phyloP scores from a whole-genome alignment of 2,797 vertebrate species.

The Apogon hyalosoma region DNA sequence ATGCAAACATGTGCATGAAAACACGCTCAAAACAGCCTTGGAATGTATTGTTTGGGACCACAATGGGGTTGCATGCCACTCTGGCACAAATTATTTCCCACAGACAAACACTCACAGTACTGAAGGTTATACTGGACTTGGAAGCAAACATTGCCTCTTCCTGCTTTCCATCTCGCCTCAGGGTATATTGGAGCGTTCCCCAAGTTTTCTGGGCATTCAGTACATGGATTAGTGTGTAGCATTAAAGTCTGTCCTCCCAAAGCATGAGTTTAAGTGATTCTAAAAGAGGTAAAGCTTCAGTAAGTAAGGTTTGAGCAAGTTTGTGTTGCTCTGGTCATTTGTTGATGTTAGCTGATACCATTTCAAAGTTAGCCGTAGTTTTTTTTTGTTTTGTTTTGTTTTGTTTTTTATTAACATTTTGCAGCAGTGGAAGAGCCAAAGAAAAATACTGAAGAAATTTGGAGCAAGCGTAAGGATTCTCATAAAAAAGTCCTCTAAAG shows the following conservation, averaged over 20 bases:
- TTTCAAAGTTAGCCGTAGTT: too few species aligned
- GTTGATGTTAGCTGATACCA: too few species aligned
- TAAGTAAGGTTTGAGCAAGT: too few species aligned
- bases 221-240: constrained; percentile 12
- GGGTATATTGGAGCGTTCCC: constrained; percentile 26
- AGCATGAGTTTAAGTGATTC: constrained; percentile 2
- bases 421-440: too few species aligned
- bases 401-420: too few species aligned
- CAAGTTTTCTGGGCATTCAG: neutral
- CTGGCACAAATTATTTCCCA: constrained; percentile 20
- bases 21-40: constrained; percentile 15
- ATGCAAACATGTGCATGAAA: constrained; percentile 27
- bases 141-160: constrained; percentile 36
- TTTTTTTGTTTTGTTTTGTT: too few species aligned
- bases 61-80: constrained; percentile 9
- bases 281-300: neutral
- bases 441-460: too few species aligned
- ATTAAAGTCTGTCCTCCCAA: constrained; percentile 7
- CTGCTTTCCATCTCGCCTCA: constrained; percentile 34
- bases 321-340: too few species aligned
- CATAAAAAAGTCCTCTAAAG: too few species aligned
- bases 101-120: constrained; percentile 29
- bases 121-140: constrained; percentile 40
- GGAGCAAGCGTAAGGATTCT: too few species aligned
- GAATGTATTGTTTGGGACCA: constrained; percentile 42